Conservation (phyloP, 1,140 invertebrate genomes). For the Andricus grossulariae region DNA sequence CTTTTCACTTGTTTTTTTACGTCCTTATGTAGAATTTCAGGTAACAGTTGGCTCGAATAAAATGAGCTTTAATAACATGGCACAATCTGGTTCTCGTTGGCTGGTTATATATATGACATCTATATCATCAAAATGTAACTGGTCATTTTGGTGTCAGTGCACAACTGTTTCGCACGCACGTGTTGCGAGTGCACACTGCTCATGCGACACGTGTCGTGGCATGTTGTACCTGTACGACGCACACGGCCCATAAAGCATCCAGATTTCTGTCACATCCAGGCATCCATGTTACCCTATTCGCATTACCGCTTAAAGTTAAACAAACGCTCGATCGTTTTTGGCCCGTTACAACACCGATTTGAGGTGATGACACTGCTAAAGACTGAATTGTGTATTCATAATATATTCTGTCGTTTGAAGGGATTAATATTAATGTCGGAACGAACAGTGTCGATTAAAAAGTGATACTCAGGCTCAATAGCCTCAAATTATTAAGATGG, state of each 20-base stretch:
- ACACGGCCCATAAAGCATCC: constrained; percentile 55
- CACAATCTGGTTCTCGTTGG: constrained; percentile 19
- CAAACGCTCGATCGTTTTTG: constrained; percentile 14
- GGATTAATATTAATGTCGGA: too few relatives aligned
- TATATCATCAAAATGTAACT: too few relatives aligned
- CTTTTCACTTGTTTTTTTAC: too few relatives aligned
- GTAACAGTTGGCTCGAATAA: too few relatives aligned
- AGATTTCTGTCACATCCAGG: constrained; percentile 55
- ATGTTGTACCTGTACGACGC: constrained; percentile 46
- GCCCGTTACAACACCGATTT: not conserved
- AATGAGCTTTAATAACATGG: too few relatives aligned
- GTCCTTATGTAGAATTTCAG: too few relatives aligned
- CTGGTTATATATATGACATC: constrained; percentile 10
- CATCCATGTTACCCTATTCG: constrained; percentile 40
- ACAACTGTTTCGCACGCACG: constrained; percentile 43
- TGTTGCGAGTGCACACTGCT: constrained; percentile 43
- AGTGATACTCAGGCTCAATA: too few relatives aligned
- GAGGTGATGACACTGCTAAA: too few relatives aligned
- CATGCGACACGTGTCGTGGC: constrained; percentile 51
- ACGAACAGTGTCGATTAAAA: too few relatives aligned
- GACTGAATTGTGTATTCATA: too few relatives aligned
- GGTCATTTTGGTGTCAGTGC: constrained; percentile 38
- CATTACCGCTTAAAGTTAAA: constrained; percentile 35
- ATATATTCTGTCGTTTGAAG: too few relatives aligned
- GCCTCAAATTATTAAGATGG: too few relatives aligned